Evolutionary conservation across 2,797 vertebrate genomes (phyloP).

Genomic region (Bryconaethiops microstoma): DNA sequence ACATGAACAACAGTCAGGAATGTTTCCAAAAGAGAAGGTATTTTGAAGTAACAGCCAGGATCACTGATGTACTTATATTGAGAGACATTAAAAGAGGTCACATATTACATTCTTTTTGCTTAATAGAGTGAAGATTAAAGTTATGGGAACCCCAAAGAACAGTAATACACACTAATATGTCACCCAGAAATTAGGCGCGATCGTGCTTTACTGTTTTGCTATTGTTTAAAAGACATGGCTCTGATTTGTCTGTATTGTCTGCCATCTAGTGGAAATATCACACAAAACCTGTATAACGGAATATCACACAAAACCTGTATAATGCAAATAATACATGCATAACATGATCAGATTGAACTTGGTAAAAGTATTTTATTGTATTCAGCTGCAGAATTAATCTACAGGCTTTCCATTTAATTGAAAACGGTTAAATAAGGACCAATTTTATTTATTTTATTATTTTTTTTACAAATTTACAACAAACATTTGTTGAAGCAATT

Average conservation of each 20-base stretch:
- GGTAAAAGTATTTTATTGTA: slow-evolving; percentile 12
- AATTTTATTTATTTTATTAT: background rate
- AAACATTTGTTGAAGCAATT: slow-evolving; percentile 5
- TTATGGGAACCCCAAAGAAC: no score
- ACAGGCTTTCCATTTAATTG: background rate
- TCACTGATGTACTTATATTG: no score
- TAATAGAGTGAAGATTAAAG: no score
- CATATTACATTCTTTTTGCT: no score
- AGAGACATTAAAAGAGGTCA: no score
- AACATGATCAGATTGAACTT: background rate
- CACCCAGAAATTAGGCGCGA: background rate
- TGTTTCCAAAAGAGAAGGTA: no score
- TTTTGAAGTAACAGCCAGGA: no score
- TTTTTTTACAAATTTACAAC: slow-evolving; percentile 33
- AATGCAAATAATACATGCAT: background rate
- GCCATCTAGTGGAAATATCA: slow-evolving; percentile 12
- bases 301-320: no score
- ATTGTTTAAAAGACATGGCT: background rate
- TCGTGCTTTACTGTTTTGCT: background rate
- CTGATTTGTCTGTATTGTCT: background rate
- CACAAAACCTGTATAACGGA: no score
- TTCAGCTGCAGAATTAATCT: slow-evolving; percentile 4
- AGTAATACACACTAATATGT: no score
- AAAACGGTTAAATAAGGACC: slow-evolving; percentile 9
- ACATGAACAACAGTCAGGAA: no score